Percentiles rank a stretch among this genome's conserved stretches.
These are phyloP conservation scores for Ophonus ardosiacus DNA, from an alignment of 2,888 invertebrate species.

Conservation along the genomic window DNA sequence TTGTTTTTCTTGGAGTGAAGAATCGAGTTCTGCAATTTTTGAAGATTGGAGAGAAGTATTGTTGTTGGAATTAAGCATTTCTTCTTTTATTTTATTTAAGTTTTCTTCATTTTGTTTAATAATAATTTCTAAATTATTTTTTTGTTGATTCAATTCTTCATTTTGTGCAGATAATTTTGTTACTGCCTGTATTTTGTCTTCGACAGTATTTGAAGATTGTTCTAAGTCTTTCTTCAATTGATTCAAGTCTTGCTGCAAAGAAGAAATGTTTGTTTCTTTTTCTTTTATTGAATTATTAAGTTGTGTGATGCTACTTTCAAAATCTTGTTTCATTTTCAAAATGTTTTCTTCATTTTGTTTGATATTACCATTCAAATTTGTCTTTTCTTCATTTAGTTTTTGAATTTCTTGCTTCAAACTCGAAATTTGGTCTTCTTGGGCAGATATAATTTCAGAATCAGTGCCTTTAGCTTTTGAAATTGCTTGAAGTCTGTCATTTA, in stretches of 20 bases:
- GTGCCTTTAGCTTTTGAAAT: conserved; percentile 67
- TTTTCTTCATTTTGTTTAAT: conserved; percentile 66
- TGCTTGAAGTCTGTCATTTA: conserved; percentile 46
- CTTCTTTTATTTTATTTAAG: conserved; percentile 47
- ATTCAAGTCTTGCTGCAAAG: conserved; percentile 68
- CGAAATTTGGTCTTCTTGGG: conserved; percentile 60
- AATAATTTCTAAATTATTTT: conserved; percentile 71
- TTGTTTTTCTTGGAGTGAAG: conserved; percentile 74
- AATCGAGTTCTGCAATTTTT: conserved; percentile 75
- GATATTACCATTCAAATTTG: conserved; percentile 46
- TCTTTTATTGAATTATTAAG: conserved; percentile 63
- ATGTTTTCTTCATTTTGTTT: conserved; percentile 57
- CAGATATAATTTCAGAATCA: conserved; percentile 65
- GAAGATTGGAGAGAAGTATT: conserved; percentile 76
- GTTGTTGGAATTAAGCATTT: conserved; percentile 68
- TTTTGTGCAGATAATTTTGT: conserved; percentile 68
- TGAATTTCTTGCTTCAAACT: conserved; percentile 74
- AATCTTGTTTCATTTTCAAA: conserved; percentile 42
- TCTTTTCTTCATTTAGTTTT: conserved; percentile 66
- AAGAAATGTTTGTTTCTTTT: conserved; percentile 67
- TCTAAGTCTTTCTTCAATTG: conserved; percentile 70
- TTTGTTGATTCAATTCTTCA: conserved; percentile 70
- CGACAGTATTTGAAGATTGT: conserved; percentile 67
- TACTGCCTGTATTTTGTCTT: conserved; percentile 70
- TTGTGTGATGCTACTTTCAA: conserved; percentile 13